Conservation (phyloP, 2,113 vertebrate genomes). For the Amphilophus citrinellus region DNA sequence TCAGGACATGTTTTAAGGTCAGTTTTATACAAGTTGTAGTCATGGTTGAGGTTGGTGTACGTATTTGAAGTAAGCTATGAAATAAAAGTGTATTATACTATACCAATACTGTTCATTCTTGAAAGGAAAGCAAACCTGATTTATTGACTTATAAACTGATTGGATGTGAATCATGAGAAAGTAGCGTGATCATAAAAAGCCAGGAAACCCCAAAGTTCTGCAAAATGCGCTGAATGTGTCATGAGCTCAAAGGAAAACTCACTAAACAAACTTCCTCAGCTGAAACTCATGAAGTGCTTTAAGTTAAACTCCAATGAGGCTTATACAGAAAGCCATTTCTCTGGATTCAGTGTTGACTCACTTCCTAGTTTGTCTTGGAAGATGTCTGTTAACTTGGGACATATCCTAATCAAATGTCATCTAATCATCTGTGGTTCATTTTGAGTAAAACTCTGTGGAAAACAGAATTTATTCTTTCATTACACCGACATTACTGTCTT, state of each 20-base stretch:
- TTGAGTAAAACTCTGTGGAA: background rate
- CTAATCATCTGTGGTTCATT: background rate
- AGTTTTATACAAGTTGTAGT: background rate
- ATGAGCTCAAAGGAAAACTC: conserved; percentile 2
- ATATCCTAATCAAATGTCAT: background rate
- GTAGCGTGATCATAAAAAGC: conserved; percentile 10
- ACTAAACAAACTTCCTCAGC: background rate
- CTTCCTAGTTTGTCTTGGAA: conserved; percentile 6
- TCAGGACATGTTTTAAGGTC: background rate
- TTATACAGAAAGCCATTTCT: background rate
- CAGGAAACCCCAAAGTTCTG: conserved; percentile 25
- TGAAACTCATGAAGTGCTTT: conserved; percentile 29
- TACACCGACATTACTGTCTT: background rate
- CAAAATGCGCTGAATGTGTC: background rate
- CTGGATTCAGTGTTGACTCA: conserved; percentile 28
- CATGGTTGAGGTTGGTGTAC: background rate
- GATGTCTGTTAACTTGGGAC: background rate
- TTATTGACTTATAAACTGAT: conserved; percentile 1
- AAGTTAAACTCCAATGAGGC: conserved; percentile 32
- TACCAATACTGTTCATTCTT: conserved; percentile 6
- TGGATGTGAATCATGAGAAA: background rate
- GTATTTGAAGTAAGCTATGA: background rate
- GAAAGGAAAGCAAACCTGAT: conserved; percentile 9
- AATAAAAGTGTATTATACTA: background rate
- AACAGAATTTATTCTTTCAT: background rate